A percentile compares a stretch with the other conserved stretches of the same genome.
Evolutionary conservation across 2,797 vertebrate genomes (phyloP).

Genomic region (Sylvilagus floridanus): DNA sequence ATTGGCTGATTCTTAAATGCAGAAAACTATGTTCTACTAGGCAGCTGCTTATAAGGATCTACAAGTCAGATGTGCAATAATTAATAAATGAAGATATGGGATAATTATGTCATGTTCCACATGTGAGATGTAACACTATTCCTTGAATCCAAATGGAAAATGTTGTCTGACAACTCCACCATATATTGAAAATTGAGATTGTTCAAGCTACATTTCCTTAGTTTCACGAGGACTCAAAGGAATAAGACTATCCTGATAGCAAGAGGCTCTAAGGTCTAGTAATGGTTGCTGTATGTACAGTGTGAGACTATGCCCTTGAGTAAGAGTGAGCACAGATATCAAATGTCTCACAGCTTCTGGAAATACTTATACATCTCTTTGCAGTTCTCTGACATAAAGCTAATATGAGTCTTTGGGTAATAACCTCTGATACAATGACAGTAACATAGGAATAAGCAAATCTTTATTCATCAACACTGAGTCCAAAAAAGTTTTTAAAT

Average conservation of each 20-base stretch:
- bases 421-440: conserved; percentile 31
- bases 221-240: neutral
- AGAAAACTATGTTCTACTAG: conserved; percentile 13
- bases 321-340: no score
- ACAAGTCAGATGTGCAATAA: neutral
- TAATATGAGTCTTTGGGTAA: conserved; percentile 44
- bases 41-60: conserved; percentile 16
- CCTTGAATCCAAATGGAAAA: neutral
- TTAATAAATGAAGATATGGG: neutral
- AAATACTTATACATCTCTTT: neutral
- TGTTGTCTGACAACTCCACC: neutral
- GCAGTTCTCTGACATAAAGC: conserved; percentile 10
- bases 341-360: neutral
- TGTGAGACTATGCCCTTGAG: neutral
- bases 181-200: neutral
- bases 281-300: no score
- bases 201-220: neutral
- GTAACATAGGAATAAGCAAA: neutral
- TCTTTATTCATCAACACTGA: neutral
- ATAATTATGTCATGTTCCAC: neutral
- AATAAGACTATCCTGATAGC: neutral
- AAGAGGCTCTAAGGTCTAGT: neutral
- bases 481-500: neutral
- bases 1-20: neutral
- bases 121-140: neutral